Conservation (phyloP, 1,140 invertebrate species). For the Drosophila pectinifera region DNA sequence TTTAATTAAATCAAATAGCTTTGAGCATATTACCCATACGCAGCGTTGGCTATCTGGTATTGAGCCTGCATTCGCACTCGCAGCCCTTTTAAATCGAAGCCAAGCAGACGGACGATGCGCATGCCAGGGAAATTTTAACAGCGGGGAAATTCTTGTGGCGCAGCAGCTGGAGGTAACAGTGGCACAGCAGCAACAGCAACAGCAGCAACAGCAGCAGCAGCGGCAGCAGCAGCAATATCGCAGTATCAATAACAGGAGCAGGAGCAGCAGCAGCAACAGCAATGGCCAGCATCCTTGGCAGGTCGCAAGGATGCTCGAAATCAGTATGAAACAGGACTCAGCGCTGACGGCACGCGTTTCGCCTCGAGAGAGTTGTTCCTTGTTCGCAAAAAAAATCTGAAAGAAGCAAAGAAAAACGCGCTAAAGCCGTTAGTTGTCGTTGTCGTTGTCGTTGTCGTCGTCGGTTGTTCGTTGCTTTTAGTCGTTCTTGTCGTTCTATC, state of each 20-base stretch:
- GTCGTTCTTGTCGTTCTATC: not conserved
- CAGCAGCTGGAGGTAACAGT: slow-evolving; percentile 32
- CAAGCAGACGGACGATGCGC: slow-evolving; percentile 53
- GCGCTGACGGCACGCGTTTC: slow-evolving; percentile 80
- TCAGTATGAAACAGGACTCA: slow-evolving; percentile 80
- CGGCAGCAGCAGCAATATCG: slow-evolving; percentile 4
- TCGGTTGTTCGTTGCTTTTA: slow-evolving; percentile 17
- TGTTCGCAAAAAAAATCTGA: slow-evolving; percentile 45
- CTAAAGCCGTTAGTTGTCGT: slow-evolving; percentile 38
- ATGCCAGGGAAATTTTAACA: slow-evolving; percentile 81
- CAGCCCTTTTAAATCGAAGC: slow-evolving; percentile 8
- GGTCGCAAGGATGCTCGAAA: slow-evolving; percentile 14
- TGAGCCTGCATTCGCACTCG: slow-evolving; percentile 35
- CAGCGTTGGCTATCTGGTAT: slow-evolving; percentile 42
- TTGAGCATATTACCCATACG: slow-evolving; percentile 61
- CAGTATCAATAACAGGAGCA: slow-evolving; percentile 13
- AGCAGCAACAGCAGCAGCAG: slow-evolving; percentile 12
- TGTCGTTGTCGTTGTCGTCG: slow-evolving; percentile 21
- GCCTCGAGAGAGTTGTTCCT: slow-evolving; percentile 46
- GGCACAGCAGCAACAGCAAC: slow-evolving; percentile 11
- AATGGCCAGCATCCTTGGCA: slow-evolving; percentile 43
- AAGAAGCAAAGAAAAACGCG: slow-evolving; percentile 49
- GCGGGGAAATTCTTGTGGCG: slow-evolving; percentile 66
- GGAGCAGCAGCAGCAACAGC: slow-evolving; percentile 22
- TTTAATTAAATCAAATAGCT: slow-evolving; percentile 14